Conservation (phyloP, 2,113 vertebrate genomes). For the Anolis sagrei region DNA sequence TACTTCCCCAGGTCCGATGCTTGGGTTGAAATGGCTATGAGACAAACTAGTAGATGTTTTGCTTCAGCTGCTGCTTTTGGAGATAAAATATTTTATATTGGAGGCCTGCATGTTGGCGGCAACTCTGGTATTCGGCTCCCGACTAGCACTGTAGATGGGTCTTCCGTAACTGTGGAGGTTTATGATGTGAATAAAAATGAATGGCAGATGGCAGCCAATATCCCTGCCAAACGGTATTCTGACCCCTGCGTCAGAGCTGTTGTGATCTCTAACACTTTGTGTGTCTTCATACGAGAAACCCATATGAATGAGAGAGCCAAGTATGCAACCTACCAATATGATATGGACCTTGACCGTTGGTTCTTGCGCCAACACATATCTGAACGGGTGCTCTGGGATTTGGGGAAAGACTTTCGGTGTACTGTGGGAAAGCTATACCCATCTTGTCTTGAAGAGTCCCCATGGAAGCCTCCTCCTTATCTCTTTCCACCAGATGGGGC, state of each 20-base stretch:
- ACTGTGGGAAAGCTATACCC: constrained; percentile 97
- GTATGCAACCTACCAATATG: constrained; percentile 95
- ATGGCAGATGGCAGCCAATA: constrained; percentile 92
- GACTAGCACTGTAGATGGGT: constrained; percentile 89
- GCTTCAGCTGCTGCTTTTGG: constrained; percentile 93
- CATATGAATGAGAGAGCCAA: constrained; percentile 95
- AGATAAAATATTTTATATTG: constrained; percentile 95
- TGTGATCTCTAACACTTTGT: constrained; percentile 90
- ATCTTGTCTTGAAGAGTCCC: constrained; percentile 96
- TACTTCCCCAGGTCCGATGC: constrained; percentile 93
- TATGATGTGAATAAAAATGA: constrained; percentile 95
- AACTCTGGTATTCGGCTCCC: constrained; percentile 89
- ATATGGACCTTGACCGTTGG: constrained; percentile 92
- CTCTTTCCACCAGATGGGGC: constrained; percentile 92
- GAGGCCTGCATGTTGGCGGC: constrained; percentile 92
- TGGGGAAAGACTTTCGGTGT: constrained; percentile 95
- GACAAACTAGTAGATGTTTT: constrained; percentile 92
- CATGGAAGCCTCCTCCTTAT: constrained; percentile 96
- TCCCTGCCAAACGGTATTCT: constrained; percentile 93
- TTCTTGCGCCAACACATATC: constrained; percentile 92
- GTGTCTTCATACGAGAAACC: constrained; percentile 94
- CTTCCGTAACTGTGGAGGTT: constrained; percentile 93
- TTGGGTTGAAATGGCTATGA: constrained; percentile 96
- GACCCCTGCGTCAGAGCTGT: constrained; percentile 93
- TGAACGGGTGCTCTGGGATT: constrained; percentile 93